phyloP scores from a whole-genome alignment of 92 coral and sea anemone species.

The Porites rus region DNA sequence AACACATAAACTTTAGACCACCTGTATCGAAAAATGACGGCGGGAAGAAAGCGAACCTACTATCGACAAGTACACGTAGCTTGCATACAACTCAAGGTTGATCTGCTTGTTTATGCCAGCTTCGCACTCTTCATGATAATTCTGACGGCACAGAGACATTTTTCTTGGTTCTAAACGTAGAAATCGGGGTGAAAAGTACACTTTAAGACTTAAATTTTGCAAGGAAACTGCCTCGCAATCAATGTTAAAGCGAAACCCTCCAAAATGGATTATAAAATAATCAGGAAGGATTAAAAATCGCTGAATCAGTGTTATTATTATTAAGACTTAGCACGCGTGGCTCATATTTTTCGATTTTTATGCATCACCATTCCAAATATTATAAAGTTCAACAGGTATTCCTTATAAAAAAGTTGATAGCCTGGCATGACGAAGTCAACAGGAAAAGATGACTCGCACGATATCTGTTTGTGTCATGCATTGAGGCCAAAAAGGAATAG shows the following conservation, averaged over 20 bases:
- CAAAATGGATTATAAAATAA: slow-evolving; percentile 36
- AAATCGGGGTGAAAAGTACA: slow-evolving; percentile 14
- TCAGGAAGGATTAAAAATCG: too few relatives aligned
- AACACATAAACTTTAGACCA: slow-evolving; percentile 41
- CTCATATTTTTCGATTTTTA: too few relatives aligned
- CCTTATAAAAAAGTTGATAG: too few relatives aligned
- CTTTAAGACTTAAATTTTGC: slow-evolving; percentile 2
- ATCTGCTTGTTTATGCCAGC: slow-evolving; percentile 98
- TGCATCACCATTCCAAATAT: too few relatives aligned
- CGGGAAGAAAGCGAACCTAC: slow-evolving; percentile 37
- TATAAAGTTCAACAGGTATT: too few relatives aligned
- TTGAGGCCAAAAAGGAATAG: too few relatives aligned
- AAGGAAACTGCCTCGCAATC: slow-evolving; percentile 84
- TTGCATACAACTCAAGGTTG: slow-evolving; percentile 96
- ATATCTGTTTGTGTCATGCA: too few relatives aligned
- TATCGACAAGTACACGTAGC: slow-evolving; percentile 92
- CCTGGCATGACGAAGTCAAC: background rate
- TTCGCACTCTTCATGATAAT: slow-evolving; percentile 92
- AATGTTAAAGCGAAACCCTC: slow-evolving; percentile 98
- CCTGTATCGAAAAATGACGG: background rate
- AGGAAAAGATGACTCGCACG: too few relatives aligned
- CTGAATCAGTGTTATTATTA: too few relatives aligned
- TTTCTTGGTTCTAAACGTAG: slow-evolving; percentile 6
- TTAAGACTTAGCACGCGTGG: too few relatives aligned
- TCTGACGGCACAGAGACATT: slow-evolving; percentile 90